Percentiles rank a stretch among this genome's conserved stretches.
These are phyloP conservation scores for Odontesthes bonariensis DNA, from an alignment of 2,113 vertebrate species.

Conservation along the genomic window DNA sequence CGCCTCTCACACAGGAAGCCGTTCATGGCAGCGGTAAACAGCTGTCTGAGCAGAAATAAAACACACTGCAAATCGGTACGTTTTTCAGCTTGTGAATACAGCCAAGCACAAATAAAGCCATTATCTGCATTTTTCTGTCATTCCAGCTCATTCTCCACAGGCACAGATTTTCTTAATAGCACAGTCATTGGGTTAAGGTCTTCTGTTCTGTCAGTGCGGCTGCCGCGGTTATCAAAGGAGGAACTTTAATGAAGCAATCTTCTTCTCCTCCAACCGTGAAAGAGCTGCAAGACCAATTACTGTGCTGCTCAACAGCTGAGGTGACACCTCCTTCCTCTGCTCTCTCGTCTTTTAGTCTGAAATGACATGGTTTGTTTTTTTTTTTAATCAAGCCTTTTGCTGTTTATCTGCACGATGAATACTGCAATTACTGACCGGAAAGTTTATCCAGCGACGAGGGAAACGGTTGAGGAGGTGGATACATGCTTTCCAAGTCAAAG, in stretches of 20 bases:
- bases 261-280: conserved; percentile 73
- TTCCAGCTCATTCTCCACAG: conserved; percentile 56
- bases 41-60: conserved; percentile 47
- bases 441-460: conserved; percentile 55
- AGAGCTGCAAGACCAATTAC: conserved; percentile 80
- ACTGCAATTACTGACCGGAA: conserved; percentile 72
- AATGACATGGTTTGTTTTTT: conserved; percentile 76
- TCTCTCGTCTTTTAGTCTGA: conserved; percentile 62
- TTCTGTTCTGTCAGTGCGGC: conserved; percentile 62
- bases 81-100: conserved; percentile 51
- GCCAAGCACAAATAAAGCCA: conserved; percentile 67
- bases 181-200: conserved; percentile 70
- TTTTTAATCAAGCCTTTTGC: conserved; percentile 73
- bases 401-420: conserved; percentile 68
- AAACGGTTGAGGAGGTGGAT: conserved; percentile 55
- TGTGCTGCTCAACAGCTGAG: conserved; percentile 57
- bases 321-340: conserved; percentile 69
- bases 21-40: conserved; percentile 43
- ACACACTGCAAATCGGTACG: conserved; percentile 55
- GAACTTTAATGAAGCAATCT: conserved; percentile 85
- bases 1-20: conserved; percentile 22
- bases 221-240: conserved; percentile 73
- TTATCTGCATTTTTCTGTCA: conserved; percentile 61
- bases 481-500: conserved; percentile 43
- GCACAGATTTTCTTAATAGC: conserved; percentile 43